Evolutionary conservation across 2,888 invertebrate genomes (phyloP), one percentile per base, ranked within the genome.

Genomic region (Euzetes globulus): DNA sequence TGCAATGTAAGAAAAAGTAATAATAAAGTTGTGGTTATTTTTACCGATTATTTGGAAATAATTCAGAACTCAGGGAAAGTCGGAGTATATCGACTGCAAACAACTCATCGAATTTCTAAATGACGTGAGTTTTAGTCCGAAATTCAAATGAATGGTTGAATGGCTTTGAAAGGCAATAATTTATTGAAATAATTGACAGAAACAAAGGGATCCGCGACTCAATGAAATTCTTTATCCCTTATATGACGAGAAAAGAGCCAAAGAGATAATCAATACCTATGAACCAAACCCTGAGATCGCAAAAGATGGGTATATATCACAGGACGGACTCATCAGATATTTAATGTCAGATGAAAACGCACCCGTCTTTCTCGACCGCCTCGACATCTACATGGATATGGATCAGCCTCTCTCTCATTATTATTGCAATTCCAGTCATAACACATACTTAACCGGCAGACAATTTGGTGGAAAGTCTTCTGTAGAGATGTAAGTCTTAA

Each of bases 291-390:
- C 91, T 73, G 90, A 90, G 71, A 88, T 89, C 19, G 87, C 86
- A 79, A 86, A 82, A 80, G 87, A 88, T 80, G 90, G 79, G 55
- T 72, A 75, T 15, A 50, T 79, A 71, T 78, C 77, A 52, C 78
- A 78, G 71, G 78, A 78, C 55, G 79, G 98, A 50, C 88, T 99
- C 79, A 94, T 97, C 84, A 90, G 97, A 76, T 99, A 98, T 85
- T 87, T 99, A 79, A 99, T 99, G 96, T 98, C 98, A 0, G 99
- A 99, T 83, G 99, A 99, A 85, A 99, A 99, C 85, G 96, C 98
- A 0, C 98, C 99, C 0, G 98, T 99, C 78, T 99, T 99, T 85
- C 86, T 99, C 79, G 99, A 99, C 84, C 88, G 97, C n/a, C 85
- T 98, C 79, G 97, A 97, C 82, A 91, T 93, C 81, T 86, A 85